These are phyloP conservation scores for Drosophila kokeensis DNA, from an alignment of 2,888 invertebrate species.

Conservation along the genomic window DNA sequence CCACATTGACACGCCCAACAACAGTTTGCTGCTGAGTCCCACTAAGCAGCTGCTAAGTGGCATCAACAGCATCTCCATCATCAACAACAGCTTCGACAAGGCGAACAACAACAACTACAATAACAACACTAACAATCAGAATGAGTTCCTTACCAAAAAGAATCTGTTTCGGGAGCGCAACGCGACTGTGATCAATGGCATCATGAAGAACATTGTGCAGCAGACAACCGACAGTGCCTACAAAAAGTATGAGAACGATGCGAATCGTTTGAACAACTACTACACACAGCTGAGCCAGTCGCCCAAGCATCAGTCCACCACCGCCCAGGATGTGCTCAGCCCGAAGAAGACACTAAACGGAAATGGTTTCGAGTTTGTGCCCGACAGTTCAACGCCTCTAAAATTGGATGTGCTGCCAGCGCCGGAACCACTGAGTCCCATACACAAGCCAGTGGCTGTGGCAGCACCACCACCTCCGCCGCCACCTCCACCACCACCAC, in stretches of 20 bases:
- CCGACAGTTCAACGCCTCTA: constrained; percentile 50
- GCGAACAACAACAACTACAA: constrained; percentile 70
- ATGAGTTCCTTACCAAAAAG: constrained; percentile 84
- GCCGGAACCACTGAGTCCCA: constrained; percentile 63
- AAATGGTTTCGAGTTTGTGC: constrained; percentile 67
- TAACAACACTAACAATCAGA: constrained; percentile 65
- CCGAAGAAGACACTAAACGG: constrained; percentile 79
- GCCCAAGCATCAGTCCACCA: constrained; percentile 76
- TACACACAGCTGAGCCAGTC: constrained; percentile 83
- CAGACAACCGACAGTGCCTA: constrained; percentile 72
- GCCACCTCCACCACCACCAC: constrained; percentile 81
- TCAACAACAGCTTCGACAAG: constrained; percentile 81
- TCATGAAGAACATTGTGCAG: constrained; percentile 82
- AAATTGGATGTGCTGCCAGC: constrained; percentile 55
- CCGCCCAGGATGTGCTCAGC: constrained; percentile 62
- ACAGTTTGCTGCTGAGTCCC: constrained; percentile 78
- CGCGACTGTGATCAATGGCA: constrained; percentile 83
- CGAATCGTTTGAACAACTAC: constrained; percentile 84
- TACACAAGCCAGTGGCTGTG: constrained; percentile 51
- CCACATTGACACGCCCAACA: constrained; percentile 66
- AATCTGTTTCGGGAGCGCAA: constrained; percentile 83
- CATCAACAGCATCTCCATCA: constrained; percentile 80
- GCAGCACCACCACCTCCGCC: constrained; percentile 60
- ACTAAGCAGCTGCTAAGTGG: constrained; percentile 77
- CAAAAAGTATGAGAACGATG: constrained; percentile 84